phyloP scores from a whole-genome alignment of 2,797 vertebrate species.

The Galago senegalensis region DNA sequence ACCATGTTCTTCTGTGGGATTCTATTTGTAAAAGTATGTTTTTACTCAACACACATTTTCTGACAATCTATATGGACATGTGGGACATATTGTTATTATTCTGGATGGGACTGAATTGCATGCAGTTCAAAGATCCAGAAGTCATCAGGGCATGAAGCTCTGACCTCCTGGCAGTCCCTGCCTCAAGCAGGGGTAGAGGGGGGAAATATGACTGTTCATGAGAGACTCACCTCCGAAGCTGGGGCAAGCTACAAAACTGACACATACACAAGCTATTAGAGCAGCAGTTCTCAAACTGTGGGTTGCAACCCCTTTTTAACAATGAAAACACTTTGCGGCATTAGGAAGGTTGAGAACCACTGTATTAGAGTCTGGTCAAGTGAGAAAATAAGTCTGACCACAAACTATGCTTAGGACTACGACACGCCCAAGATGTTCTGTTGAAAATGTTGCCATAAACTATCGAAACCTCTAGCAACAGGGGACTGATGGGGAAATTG shows the following conservation, averaged over 20 bases:
- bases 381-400: neutral
- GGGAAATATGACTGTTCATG: accelerated
- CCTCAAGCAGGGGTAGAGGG: neutral
- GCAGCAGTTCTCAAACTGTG: too few relatives aligned
- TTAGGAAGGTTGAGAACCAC: too few relatives aligned
- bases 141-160: neutral
- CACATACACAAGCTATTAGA: neutral
- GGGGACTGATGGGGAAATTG: neutral
- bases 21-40: neutral
- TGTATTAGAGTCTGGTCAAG: neutral
- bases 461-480: neutral
- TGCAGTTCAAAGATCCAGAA: neutral
- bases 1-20: neutral
- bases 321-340: too few relatives aligned
- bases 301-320: too few relatives aligned
- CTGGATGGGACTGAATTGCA: too few relatives aligned
- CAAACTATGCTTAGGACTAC: neutral
- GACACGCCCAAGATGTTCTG: neutral
- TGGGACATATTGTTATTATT: neutral
- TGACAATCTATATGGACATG: neutral
- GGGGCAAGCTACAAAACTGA: neutral
- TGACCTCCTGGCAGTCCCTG: neutral
- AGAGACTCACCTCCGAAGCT: neutral
- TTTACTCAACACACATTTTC: neutral
- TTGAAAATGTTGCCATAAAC: neutral